phyloP scores from a whole-genome alignment of 2,113 vertebrate genomes.

The Zapus hudsonius region DNA sequence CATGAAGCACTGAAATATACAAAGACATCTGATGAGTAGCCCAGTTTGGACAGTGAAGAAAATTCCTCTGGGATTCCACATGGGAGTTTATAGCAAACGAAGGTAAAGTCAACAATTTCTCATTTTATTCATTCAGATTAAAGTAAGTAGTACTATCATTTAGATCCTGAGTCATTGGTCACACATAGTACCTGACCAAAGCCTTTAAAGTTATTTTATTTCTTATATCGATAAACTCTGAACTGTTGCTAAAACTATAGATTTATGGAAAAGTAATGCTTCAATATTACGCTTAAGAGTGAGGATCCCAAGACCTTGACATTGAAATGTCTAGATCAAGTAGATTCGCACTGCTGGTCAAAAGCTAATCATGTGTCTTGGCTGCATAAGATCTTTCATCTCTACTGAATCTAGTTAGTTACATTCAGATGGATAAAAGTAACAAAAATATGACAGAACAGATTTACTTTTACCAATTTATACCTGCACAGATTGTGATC shows the following conservation, averaged over 20 bases:
- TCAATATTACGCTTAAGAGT: background rate
- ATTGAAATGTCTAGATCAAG: background rate
- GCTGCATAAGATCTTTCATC: background rate
- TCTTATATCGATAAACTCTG: background rate
- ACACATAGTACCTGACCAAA: background rate
- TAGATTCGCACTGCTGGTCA: background rate
- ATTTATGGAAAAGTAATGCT: background rate
- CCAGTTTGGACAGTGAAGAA: background rate
- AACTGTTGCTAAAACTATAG: background rate
- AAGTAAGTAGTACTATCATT: background rate
- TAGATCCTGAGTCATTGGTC: background rate
- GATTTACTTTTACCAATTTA: background rate
- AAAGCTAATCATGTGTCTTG: background rate
- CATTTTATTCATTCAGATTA: background rate
- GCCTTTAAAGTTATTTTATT: background rate
- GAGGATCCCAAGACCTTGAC: background rate
- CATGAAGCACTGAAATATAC: background rate
- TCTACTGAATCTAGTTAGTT: background rate
- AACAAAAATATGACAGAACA: background rate
- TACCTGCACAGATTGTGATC: background rate
- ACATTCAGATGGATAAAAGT: slow-evolving; percentile 7
- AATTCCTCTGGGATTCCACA: background rate
- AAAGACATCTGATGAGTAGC: background rate
- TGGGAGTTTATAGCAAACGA: background rate
- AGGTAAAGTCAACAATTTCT: background rate